Evolutionary conservation across 37 sponge, comb jelly and placozoan species (phyloP).

Genomic region (Oopsacas minuta): DNA sequence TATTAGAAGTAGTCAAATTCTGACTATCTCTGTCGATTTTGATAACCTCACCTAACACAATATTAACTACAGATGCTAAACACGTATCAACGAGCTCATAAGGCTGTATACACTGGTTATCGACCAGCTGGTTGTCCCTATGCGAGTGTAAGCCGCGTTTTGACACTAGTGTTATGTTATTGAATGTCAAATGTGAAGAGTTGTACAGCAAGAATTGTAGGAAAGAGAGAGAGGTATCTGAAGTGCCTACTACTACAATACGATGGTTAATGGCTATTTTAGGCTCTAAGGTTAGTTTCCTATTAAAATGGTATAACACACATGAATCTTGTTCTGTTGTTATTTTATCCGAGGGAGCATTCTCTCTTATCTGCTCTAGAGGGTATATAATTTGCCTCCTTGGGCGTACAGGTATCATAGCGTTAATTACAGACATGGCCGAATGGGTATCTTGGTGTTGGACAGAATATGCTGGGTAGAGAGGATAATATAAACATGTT

Average conservation of each 20-base stretch:
- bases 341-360: conserved; percentile 56
- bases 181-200: conserved; percentile 79
- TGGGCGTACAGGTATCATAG: conserved; percentile 60
- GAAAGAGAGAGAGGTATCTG: conserved; percentile 63
- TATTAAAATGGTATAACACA: conserved; percentile 89
- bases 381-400: conserved; percentile 76
- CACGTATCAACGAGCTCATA: neutral
- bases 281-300: conserved; percentile 83
- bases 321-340: conserved; percentile 32
- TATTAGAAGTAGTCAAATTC: neutral
- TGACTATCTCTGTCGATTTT: conserved; percentile 6
- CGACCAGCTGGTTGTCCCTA: neutral
- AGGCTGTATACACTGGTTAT: neutral
- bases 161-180: conserved; percentile 72
- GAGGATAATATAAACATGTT: conserved; percentile 66
- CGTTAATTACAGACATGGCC: conserved; percentile 34
- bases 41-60: neutral
- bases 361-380: conserved; percentile 35
- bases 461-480: conserved; percentile 27
- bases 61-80: neutral
- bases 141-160: conserved; percentile 52
- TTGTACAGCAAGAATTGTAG: conserved; percentile 27
- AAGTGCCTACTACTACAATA: conserved; percentile 85
- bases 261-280: conserved; percentile 72
- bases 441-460: conserved; percentile 29